A percentile compares a stretch with the other conserved stretches of the same genome.
These are phyloP conservation scores for Idaea biselata DNA, from an alignment of 2,888 invertebrate species.

Conservation along the genomic window DNA sequence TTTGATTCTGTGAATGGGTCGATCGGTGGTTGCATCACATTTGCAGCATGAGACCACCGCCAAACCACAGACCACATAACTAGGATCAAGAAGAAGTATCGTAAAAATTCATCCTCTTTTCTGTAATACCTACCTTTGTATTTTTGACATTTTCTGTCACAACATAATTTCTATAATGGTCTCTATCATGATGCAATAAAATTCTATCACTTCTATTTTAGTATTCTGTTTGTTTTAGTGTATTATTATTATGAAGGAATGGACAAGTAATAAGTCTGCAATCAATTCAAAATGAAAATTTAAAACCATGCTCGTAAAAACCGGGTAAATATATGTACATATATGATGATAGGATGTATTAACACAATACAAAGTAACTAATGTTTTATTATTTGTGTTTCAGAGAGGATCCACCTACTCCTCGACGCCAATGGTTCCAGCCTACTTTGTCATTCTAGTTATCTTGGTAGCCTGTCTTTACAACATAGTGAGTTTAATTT, in stretches of 20 bases:
- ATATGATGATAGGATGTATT: neutral
- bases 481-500: neutral
- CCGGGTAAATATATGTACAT: neutral
- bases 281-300: neutral
- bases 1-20: too few relatives aligned
- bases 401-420: neutral
- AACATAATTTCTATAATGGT: neutral
- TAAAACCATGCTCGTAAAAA: neutral
- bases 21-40: too few relatives aligned
- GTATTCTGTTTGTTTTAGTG: too few relatives aligned
- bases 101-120: too few relatives aligned
- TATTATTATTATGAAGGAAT: too few relatives aligned
- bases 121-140: neutral
- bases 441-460: slow-evolving; percentile 33
- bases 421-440: slow-evolving; percentile 41
- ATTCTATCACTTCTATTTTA: too few relatives aligned
- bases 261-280: neutral
- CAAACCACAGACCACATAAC: too few relatives aligned
- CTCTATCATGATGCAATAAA: neutral
- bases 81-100: too few relatives aligned
- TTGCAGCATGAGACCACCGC: too few relatives aligned
- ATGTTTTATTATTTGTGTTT: neutral
- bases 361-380: neutral
- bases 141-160: neutral
- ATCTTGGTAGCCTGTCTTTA: slow-evolving; percentile 23